phyloP scores from a whole-genome alignment of 2,113 vertebrate genomes.

The Nanger granti region DNA sequence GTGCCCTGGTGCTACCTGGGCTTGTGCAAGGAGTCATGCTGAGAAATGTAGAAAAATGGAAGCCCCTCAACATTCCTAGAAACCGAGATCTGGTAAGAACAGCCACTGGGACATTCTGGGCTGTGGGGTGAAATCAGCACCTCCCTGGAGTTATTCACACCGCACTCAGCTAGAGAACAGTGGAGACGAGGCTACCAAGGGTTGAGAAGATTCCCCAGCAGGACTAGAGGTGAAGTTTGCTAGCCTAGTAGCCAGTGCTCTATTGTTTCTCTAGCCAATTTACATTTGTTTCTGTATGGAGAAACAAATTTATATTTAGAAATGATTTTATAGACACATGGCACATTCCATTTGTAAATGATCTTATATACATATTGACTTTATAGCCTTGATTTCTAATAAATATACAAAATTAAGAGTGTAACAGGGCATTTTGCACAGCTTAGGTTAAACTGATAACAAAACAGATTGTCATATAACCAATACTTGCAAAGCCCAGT shows the following conservation, averaged over 20 bases:
- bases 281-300: neutral
- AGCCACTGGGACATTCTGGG: neutral
- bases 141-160: neutral
- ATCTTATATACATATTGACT: neutral
- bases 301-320: neutral
- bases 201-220: neutral
- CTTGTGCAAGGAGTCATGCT: conserved; percentile 45
- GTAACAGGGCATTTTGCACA: neutral
- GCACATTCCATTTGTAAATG: neutral
- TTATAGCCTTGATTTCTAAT: neutral
- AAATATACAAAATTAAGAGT: neutral
- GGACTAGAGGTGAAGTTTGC: neutral
- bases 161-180: neutral
- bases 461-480: neutral
- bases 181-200: neutral
- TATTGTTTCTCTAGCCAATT: neutral
- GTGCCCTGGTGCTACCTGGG: conserved; percentile 40
- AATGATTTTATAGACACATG: neutral
- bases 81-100: conserved; percentile 79
- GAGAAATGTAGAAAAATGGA: conserved; percentile 75
- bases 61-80: conserved; percentile 76
- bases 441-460: neutral
- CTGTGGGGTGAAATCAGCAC: neutral
- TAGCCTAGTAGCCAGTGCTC: neutral
- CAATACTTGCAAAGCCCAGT: neutral